phyloP scores from a whole-genome alignment of 2,888 invertebrate genomes.

The Macrostomum cliftonense region DNA sequence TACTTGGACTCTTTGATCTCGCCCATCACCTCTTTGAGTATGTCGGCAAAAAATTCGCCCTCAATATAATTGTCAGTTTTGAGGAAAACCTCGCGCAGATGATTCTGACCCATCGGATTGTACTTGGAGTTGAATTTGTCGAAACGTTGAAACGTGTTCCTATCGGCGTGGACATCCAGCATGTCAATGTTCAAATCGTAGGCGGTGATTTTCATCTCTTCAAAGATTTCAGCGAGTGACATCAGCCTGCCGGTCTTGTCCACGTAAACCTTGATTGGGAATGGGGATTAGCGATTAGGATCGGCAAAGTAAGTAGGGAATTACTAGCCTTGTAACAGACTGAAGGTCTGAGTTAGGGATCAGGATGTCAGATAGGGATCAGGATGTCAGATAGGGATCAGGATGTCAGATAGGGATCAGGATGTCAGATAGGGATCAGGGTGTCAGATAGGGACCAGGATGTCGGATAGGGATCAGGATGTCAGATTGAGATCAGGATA shows the following conservation, averaged over 20 bases:
- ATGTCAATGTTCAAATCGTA: slow-evolving; percentile 98
- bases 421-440: too few species aligned
- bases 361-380: neutral
- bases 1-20: slow-evolving; percentile 96
- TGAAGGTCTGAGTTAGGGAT: too few species aligned
- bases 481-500: too few species aligned
- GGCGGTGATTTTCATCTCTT: slow-evolving; percentile 83
- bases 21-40: slow-evolving; percentile 85
- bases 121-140: slow-evolving; percentile 99
- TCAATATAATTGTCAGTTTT: slow-evolving; percentile 91
- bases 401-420: too few species aligned
- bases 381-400: neutral
- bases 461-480: too few species aligned
- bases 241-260: neutral
- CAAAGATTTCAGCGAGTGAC: slow-evolving; percentile 57
- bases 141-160: slow-evolving; percentile 89
- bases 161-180: slow-evolving; percentile 77
- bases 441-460: too few species aligned
- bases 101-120: slow-evolving; percentile 82
- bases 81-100: slow-evolving; percentile 72
- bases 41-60: slow-evolving; percentile 89
- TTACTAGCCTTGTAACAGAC: too few species aligned
- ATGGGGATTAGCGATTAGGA: too few species aligned
- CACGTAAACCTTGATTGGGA: too few species aligned
- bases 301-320: too few species aligned